Conservation (phyloP, 2,888 invertebrate species). For the Agapetus fuscipes region DNA sequence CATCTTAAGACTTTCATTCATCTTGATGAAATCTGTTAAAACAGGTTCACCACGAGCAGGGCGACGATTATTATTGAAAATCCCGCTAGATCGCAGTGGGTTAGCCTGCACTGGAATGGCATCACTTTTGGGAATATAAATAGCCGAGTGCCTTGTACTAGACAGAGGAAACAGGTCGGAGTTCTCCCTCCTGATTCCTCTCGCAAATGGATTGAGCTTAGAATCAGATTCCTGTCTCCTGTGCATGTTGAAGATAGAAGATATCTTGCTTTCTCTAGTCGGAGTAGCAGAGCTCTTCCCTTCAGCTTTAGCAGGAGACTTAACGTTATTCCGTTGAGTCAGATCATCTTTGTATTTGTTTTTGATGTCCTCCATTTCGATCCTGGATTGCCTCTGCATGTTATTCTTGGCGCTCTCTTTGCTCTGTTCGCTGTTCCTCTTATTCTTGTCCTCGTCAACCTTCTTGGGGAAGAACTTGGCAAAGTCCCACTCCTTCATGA, state of each 20-base stretch:
- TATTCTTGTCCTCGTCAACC: slow-evolving; percentile 26
- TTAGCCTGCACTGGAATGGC: slow-evolving; percentile 31
- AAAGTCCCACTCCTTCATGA: slow-evolving; percentile 82
- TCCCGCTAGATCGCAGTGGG: slow-evolving; percentile 55
- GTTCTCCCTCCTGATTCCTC: slow-evolving; percentile 74
- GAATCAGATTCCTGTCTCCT: slow-evolving; percentile 67
- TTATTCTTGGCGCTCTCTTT: slow-evolving; percentile 32
- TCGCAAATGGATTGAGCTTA: slow-evolving; percentile 61
- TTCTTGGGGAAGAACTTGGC: slow-evolving; percentile 68
- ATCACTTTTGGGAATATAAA: slow-evolving; percentile 50
- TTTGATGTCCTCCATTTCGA: slow-evolving; percentile 42
- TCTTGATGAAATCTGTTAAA: slow-evolving; percentile 58
- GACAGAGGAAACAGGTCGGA: slow-evolving; percentile 74
- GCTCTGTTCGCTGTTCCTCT: slow-evolving; percentile 28
- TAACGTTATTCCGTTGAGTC: slow-evolving; percentile 38
- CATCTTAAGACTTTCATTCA: slow-evolving; percentile 43
- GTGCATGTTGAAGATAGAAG: slow-evolving; percentile 45
- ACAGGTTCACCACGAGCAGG: slow-evolving; percentile 58
- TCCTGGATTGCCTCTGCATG: slow-evolving; percentile 37
- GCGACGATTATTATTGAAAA: slow-evolving; percentile 58
- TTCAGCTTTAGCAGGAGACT: slow-evolving; percentile 30
- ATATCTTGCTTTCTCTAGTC: slow-evolving; percentile 37
- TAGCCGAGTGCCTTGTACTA: slow-evolving; percentile 65
- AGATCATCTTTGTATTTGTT: slow-evolving; percentile 37
- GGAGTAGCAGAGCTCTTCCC: slow-evolving; percentile 32